Conservation (phyloP, 2,113 vertebrate species). For the Muntiacus muntjak region DNA sequence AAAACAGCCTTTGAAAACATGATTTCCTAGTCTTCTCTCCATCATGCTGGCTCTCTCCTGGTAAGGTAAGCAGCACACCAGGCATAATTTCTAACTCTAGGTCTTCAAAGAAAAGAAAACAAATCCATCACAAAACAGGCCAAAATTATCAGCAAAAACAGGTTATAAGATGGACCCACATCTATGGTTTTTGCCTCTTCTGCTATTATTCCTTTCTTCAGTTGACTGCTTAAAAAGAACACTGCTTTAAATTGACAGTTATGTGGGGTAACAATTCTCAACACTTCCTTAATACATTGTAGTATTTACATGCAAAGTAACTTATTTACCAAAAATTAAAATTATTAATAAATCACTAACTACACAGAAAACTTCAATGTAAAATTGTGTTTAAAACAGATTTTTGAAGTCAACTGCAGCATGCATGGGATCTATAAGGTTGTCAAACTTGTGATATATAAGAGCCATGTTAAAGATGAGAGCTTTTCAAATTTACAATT, state of each 20-base stretch:
- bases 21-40: background rate
- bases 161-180: background rate
- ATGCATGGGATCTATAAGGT: background rate
- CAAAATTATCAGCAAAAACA: background rate
- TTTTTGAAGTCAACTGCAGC: background rate
- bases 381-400: background rate
- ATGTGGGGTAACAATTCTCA: background rate
- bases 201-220: background rate
- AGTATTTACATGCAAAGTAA: background rate
- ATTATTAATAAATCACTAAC: background rate
- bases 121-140: background rate
- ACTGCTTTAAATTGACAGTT: background rate
- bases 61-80: background rate
- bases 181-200: background rate
- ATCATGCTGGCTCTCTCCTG: background rate
- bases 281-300: background rate
- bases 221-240: background rate
- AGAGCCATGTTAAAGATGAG: background rate
- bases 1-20: background rate
- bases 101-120: background rate
- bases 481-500: background rate
- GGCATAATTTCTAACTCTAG: background rate
- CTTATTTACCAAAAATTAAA: background rate
- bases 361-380: background rate
- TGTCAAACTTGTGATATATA: background rate